Evolutionary conservation across 1,140 invertebrate species (phyloP), one percentile per base, ranked within the genome.

Genomic region (Hyphantria cunea): DNA sequence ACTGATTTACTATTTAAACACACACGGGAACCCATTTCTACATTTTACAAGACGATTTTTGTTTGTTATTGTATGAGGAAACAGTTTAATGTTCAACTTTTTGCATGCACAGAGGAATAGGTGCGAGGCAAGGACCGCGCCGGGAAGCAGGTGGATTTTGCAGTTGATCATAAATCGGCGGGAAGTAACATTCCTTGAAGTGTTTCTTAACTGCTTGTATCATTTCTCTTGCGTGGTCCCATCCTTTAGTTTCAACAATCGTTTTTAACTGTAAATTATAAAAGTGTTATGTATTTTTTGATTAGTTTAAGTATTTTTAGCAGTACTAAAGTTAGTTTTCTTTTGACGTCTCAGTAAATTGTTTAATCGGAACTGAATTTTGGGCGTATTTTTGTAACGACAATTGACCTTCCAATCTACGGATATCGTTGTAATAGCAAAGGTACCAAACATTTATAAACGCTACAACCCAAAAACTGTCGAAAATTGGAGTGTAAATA

Each of bases 221-320:
- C 50, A 98, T 78, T 75, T 95, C 90, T 51, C 93, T 89, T 9
- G 94, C 94, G 82, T 98, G 97, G 0, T 94, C 93, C 82, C 93
- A 92, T 72, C 97, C 96, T 76, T 95, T 92, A 0, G 97, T 98
- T 90, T 98, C 97, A 71, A 94, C 95, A 10, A 97, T 93, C 0
- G 97, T 93, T 91, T 95, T 96, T 11, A 96, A 92, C 94, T 95
- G 80, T 47, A 87, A 89, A 64, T 59, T 56, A 68, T 55, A 52
- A 15, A 13, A 39, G n/a, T 7, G 17, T 25, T 25, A 25, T 25
- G 5, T 25, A 25, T n/a, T 25, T 25, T 25, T 25, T 25, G 5
- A 25, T 25, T 3, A 5, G 17, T 25, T 5, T 1, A 39, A 3
- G 2, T 39, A 39, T 10, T 10, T 39, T 39, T 10, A 3, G 37